Conservation (phyloP, 2,113 vertebrate genomes). For the Hemicordylus capensis region DNA sequence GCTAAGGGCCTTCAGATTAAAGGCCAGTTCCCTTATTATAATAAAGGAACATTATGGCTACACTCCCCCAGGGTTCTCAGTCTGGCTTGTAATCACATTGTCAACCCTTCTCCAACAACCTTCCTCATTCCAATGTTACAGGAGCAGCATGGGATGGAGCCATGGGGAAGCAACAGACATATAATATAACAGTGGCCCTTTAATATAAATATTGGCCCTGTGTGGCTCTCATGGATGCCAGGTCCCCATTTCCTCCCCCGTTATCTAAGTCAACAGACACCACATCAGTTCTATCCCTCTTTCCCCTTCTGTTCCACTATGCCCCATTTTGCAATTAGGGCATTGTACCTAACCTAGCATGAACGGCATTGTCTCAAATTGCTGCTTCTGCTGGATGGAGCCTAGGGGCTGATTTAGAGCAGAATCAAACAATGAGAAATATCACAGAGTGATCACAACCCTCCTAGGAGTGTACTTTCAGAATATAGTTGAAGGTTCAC, state of each 20-base stretch:
- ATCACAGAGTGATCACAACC: background rate
- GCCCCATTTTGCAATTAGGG: background rate
- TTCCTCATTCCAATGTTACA: background rate
- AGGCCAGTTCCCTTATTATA: background rate
- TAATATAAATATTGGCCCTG: background rate
- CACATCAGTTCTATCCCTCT: background rate
- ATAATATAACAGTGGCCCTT: background rate
- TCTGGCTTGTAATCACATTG: background rate
- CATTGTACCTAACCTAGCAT: background rate
- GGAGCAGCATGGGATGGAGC: background rate
- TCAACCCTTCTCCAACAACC: background rate
- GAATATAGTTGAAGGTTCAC: background rate
- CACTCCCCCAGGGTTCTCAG: background rate
- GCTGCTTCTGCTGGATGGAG: background rate
- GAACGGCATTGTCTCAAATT: background rate
- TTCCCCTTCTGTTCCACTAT: background rate
- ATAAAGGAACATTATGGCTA: background rate
- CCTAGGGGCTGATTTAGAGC: background rate
- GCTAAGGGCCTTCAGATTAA: background rate
- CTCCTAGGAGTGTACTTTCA: background rate
- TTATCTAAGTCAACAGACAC: background rate
- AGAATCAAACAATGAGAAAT: background rate
- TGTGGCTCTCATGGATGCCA: background rate
- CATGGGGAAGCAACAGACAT: background rate
- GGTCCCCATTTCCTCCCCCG: background rate